Evolutionary conservation across 2,113 vertebrate genomes (phyloP).

Genomic region (Potamarius usumacintae): DNA sequence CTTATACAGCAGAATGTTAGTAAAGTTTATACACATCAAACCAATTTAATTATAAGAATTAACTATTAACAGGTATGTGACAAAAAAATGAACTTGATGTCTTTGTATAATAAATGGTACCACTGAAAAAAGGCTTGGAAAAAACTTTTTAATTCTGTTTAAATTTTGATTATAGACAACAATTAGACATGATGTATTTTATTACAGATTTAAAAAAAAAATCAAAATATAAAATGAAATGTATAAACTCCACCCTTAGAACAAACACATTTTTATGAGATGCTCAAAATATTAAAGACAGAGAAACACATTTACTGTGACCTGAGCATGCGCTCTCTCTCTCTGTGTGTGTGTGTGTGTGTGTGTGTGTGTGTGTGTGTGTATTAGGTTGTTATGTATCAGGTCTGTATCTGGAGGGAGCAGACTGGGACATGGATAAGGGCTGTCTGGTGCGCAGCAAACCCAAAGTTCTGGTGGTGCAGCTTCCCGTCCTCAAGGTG

Average conservation of each 20-base stretch:
- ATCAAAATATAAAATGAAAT: too few species aligned
- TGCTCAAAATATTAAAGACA: neutral
- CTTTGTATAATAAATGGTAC: too few species aligned
- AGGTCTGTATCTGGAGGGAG: conserved; percentile 88
- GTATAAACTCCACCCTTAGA: too few species aligned
- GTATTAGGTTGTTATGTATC: conserved; percentile 51
- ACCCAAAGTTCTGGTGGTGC: conserved; percentile 82
- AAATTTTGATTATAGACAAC: too few species aligned
- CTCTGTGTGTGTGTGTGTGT: conserved; percentile 10
- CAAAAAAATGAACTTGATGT: too few species aligned
- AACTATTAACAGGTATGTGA: too few species aligned
- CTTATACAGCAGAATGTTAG: too few species aligned
- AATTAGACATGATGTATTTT: neutral
- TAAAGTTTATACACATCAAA: too few species aligned
- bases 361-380: conserved; percentile 15
- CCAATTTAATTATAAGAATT: too few species aligned
- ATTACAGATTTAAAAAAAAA: neutral
- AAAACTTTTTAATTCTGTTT: too few species aligned
- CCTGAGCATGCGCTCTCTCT: too few species aligned
- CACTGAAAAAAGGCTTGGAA: too few species aligned
- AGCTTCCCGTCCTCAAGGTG: conserved; percentile 86
- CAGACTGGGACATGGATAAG: conserved; percentile 83
- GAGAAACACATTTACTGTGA: neutral
- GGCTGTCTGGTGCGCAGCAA: conserved; percentile 82
- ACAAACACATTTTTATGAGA: neutral